phyloP scores from a whole-genome alignment of 2,888 invertebrate genomes.

The Cheilosia grossa region DNA sequence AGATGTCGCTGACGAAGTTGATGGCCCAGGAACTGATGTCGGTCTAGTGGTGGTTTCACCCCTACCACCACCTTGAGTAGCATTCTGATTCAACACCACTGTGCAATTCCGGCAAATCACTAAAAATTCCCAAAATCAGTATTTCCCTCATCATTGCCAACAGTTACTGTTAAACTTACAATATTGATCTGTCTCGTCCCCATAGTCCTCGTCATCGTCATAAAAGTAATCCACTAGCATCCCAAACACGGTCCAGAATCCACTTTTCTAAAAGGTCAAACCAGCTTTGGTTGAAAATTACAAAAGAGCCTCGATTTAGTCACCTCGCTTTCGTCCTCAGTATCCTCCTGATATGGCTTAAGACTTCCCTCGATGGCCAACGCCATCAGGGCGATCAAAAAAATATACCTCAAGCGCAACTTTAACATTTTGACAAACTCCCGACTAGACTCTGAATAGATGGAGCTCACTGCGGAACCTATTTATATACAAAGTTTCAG shows the following conservation, averaged over 20 bases:
- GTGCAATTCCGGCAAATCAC: slow-evolving; percentile 29
- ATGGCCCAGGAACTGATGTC: no score
- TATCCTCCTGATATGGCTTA: background rate
- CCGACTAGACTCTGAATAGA: slow-evolving; percentile 1
- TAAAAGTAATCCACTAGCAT: slow-evolving; percentile 9
- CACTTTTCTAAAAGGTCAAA: slow-evolving; percentile 5
- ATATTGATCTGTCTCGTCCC: background rate
- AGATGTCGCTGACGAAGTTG: no score
- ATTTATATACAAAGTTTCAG: slow-evolving; percentile 13
- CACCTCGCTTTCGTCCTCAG: background rate
- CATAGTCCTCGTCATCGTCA: background rate
- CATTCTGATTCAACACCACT: slow-evolving; percentile 2
- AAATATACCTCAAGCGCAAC: background rate
- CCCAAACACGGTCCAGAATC: slow-evolving; percentile 1
- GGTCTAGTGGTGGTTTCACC: background rate
- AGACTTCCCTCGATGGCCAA: background rate
- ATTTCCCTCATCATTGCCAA: background rate
- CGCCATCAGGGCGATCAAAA: background rate
- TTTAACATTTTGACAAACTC: background rate
- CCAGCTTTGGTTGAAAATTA: background rate
- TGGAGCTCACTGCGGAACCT: background rate
- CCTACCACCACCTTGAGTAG: background rate
- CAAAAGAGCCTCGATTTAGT: background rate
- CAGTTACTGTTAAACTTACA: slow-evolving; percentile 5
- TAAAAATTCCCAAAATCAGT: background rate